These are phyloP conservation scores for Petrocephalus schoutedeni DNA, from an alignment of 2,797 vertebrate genomes.

Conservation along the genomic window DNA sequence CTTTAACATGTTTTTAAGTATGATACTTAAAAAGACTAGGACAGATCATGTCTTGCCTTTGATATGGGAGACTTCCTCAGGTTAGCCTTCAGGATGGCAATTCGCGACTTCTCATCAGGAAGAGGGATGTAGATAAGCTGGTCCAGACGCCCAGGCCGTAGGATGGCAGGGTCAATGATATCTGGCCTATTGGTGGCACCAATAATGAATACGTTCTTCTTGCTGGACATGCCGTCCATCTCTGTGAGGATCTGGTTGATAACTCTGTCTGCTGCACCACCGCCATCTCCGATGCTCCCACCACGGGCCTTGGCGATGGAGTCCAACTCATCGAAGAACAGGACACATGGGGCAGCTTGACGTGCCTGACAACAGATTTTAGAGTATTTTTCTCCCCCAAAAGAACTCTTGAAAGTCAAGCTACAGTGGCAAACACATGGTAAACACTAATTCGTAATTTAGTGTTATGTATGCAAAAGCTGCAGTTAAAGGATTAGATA, in stretches of 20 bases:
- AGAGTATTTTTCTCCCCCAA: background rate
- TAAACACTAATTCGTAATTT: background rate
- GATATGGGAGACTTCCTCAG: conserved; percentile 93
- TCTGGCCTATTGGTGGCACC: conserved; percentile 95
- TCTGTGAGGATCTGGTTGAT: conserved; percentile 98
- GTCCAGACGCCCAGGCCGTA: conserved; percentile 82
- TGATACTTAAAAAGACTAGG: background rate
- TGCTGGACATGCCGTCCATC: conserved; percentile 98
- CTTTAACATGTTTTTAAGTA: background rate
- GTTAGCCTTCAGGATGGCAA: conserved; percentile 82
- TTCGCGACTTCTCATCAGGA: conserved; percentile 73
- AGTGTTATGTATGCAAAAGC: background rate
- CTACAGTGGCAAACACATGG: background rate
- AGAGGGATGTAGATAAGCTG: conserved; percentile 73
- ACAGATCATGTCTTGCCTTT: conserved; percentile 64
- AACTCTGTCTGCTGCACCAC: conserved; percentile 89
- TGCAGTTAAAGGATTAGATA: background rate
- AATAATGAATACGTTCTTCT: conserved; percentile 97
- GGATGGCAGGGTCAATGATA: conserved; percentile 95
- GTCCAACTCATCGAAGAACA: conserved; percentile 96
- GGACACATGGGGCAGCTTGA: conserved; percentile 90
- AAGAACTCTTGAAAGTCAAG: background rate
- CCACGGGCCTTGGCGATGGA: conserved; percentile 96
- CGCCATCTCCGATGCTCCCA: conserved; percentile 88
- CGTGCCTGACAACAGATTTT: conserved; percentile 67